phyloP scores from a whole-genome alignment of 1,140 invertebrate genomes.

The Rhopalosiphum padi region DNA sequence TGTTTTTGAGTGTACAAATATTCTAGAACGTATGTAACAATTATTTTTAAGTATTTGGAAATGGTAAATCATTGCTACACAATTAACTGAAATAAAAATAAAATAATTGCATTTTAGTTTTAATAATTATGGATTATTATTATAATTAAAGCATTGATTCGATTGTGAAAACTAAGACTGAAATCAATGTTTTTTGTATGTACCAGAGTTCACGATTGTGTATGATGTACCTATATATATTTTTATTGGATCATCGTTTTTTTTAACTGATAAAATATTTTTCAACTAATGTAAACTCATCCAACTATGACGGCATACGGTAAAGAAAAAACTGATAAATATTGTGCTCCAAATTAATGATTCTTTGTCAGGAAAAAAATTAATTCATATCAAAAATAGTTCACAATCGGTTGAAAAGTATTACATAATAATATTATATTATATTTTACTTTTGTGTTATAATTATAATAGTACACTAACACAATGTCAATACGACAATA shows the following conservation, averaged over 20 bases:
- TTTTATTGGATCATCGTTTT: constrained; percentile 39
- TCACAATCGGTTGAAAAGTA: not conserved
- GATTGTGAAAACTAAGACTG: not conserved
- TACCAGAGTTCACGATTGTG: not conserved
- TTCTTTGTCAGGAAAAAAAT: constrained; percentile 15
- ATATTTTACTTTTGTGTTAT: not conserved
- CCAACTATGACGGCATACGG: not conserved
- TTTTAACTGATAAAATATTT: constrained; percentile 43
- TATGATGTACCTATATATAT: not conserved
- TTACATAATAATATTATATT: constrained; percentile 33
- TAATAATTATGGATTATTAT: constrained; percentile 21
- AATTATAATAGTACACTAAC: not conserved
- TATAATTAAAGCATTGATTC: not conserved
- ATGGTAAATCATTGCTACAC: not conserved
- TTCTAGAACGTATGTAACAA: not conserved
- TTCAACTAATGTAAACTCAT: constrained; percentile 16
- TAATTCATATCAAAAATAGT: not conserved
- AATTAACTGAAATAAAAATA: not conserved
- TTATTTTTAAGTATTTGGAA: not conserved
- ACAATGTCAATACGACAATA: not conserved
- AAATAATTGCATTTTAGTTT: not conserved
- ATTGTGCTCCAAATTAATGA: not conserved
- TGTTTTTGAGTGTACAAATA: not conserved
- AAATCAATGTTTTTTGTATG: not conserved
- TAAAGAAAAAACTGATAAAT: constrained; percentile 19